Conservation (phyloP, 92 coral and sea anemone genomes). For the Zoanthus gigantus region DNA sequence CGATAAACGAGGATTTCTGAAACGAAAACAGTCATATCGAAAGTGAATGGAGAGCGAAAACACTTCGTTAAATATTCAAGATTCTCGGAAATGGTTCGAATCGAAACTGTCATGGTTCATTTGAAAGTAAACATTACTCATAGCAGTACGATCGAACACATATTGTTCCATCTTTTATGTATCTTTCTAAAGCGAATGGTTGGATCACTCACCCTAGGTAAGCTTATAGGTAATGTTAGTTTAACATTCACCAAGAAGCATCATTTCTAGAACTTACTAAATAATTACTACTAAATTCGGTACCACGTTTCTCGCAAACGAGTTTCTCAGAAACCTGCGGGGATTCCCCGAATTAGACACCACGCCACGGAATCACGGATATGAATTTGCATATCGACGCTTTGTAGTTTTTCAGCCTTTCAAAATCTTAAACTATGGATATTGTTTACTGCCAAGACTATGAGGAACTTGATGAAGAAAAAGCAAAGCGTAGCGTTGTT, state of each 20-base stretch:
- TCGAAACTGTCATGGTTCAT: not conserved
- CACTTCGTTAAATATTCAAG: slow-evolving; percentile 23
- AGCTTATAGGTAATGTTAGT: not conserved
- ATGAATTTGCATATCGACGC: not conserved
- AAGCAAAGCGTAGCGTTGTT: slow-evolving; percentile 58
- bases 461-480: slow-evolving; percentile 45
- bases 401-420: not conserved
- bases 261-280: no score
- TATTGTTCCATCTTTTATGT: not conserved
- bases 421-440: not conserved
- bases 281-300: not conserved
- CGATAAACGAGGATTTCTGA: not conserved
- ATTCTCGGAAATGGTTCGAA: slow-evolving; percentile 3
- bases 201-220: not conserved
- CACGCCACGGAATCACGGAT: not conserved
- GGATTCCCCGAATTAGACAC: slow-evolving; percentile 37
- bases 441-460: not conserved
- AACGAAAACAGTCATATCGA: not conserved
- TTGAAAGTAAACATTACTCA: not conserved
- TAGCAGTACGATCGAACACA: no score
- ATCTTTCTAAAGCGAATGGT: not conserved
- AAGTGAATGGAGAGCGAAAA: slow-evolving; percentile 36
- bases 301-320: slow-evolving; percentile 2
- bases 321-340: slow-evolving; percentile 41
- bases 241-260: no score